Evolutionary conservation across 2,113 vertebrate genomes (phyloP), one percentile per base, ranked within the genome.

Genomic region (Rattus norvegicus): DNA sequence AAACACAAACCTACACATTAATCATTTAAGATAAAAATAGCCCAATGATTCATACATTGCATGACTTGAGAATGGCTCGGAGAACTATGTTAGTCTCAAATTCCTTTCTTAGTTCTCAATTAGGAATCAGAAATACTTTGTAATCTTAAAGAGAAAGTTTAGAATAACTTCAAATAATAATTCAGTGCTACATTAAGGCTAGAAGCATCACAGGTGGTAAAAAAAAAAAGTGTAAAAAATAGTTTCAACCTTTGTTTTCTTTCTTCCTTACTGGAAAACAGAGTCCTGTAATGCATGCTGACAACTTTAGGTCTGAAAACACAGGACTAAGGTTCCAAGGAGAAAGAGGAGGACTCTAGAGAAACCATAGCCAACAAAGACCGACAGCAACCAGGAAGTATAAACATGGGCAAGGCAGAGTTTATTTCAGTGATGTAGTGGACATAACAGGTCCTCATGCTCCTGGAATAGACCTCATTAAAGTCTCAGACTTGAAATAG

Each of bases 11-110:
- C 86, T 65, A 92, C 54, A 92, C 84, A 70, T 92, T 89, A 97
- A 96, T 96, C 90, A 96, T 91, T 92, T 94, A 97, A 73, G 30
- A 75, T 94, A 98, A 98, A 97, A 97, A 96, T 76, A 98, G 98
- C 92, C 52, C 59, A 96, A 86, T 95, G 91, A 98, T 96, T 98
- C 87, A 0, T 30, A 96, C 97, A 91, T 92, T 98, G 96, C 89
- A 98, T 93, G 97, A 26, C 72, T 95, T 97, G 76, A 97, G 86
- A 88, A 88, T 92, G 54, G 54, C 86, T 91, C 65, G 72, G 79
- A 75, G 17, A n/a, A 79, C 39, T 49, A 7, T 81, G 90, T 13
- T 26, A 65, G 49, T 86, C 47, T 93, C 33, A 87, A 49, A 65
- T 14, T 76, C 56, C 70, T 65, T 36, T 79, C 72, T 43, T 80